phyloP scores from a whole-genome alignment of 2,888 invertebrate genomes.

The Choreutis nemorana region DNA sequence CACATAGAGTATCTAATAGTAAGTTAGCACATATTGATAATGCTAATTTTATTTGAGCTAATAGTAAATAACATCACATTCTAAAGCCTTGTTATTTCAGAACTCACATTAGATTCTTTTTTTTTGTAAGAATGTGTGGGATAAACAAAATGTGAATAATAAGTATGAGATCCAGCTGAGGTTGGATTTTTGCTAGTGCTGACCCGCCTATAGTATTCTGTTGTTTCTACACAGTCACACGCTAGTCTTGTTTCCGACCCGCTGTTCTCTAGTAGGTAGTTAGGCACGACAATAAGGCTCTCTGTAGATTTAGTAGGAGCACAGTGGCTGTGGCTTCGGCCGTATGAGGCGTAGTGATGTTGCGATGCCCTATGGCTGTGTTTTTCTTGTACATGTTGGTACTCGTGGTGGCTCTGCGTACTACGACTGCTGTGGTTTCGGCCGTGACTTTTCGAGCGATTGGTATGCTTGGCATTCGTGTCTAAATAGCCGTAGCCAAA shows the following conservation, averaged over 20 bases:
- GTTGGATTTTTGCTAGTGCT: conserved; percentile 35
- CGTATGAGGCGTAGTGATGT: conserved; percentile 53
- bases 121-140: conserved; percentile 59
- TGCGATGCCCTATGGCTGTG: conserved; percentile 55
- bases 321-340: conserved; percentile 60
- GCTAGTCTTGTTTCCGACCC: conserved; percentile 74
- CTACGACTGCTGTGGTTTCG: conserved; percentile 69
- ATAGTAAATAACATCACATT: conserved; percentile 2
- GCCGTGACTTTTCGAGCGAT: conserved; percentile 51
- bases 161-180: conserved; percentile 34
- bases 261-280: conserved; percentile 67
- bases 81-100: conserved; percentile 76
- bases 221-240: conserved; percentile 72
- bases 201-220: conserved; percentile 45
- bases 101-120: conserved; percentile 68
- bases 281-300: conserved; percentile 74
- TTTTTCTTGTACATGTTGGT: conserved; percentile 43
- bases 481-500: conserved; percentile 87
- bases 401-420: conserved; percentile 61
- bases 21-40: too few relatives aligned
- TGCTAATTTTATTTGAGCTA: too few relatives aligned
- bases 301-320: conserved; percentile 83
- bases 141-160: conserved; percentile 54
- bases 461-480: conserved; percentile 54
- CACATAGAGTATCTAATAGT: too few relatives aligned